A percentile compares a stretch with the other conserved stretches of the same genome.
Conservation (phyloP, 1,140 invertebrate genomes). For the Drosophila ambigua region DNA sequence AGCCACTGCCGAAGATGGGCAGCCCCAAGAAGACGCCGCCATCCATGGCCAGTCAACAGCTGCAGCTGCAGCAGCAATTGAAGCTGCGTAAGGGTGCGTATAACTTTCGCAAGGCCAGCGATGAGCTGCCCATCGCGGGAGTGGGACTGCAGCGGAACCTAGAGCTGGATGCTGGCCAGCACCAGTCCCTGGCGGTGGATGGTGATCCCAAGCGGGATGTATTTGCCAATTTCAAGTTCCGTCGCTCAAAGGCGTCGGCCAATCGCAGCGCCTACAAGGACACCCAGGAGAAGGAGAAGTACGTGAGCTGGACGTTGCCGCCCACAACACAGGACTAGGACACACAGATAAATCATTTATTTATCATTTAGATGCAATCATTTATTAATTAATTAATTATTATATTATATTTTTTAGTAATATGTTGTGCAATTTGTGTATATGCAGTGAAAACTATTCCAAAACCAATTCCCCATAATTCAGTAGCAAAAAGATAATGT, state of each 20-base stretch:
- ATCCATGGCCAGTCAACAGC: conserved; percentile 28
- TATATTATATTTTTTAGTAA: conserved; percentile 23
- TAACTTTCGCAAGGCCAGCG: conserved; percentile 68
- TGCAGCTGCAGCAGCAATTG: conserved; percentile 41
- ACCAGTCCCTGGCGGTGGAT: conserved; percentile 32
- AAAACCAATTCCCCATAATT: conserved; percentile 64
- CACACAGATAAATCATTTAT: background rate
- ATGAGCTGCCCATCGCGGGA: conserved; percentile 45
- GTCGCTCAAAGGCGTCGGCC: conserved; percentile 58
- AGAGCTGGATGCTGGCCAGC: conserved; percentile 33
- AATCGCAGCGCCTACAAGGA: conserved; percentile 68
- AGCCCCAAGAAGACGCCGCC: conserved; percentile 65
- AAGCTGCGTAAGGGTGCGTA: conserved; percentile 73
- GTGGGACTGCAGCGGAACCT: conserved; percentile 70
- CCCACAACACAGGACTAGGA: conserved; percentile 45
- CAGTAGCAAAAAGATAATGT: conserved; percentile 46
- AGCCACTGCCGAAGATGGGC: conserved; percentile 63
- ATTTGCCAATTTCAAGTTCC: conserved; percentile 80
- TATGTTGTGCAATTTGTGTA: conserved; percentile 63
- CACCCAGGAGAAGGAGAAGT: conserved; percentile 68
- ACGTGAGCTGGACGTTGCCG: conserved; percentile 75
- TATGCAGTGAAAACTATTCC: conserved; percentile 65
- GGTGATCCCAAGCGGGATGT: conserved; percentile 61
- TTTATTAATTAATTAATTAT: conserved; percentile 47
- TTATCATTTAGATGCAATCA: conserved; percentile 31